These are phyloP conservation scores for Otis tarda DNA, from an alignment of 2,113 vertebrate genomes.

Conservation along the genomic window DNA sequence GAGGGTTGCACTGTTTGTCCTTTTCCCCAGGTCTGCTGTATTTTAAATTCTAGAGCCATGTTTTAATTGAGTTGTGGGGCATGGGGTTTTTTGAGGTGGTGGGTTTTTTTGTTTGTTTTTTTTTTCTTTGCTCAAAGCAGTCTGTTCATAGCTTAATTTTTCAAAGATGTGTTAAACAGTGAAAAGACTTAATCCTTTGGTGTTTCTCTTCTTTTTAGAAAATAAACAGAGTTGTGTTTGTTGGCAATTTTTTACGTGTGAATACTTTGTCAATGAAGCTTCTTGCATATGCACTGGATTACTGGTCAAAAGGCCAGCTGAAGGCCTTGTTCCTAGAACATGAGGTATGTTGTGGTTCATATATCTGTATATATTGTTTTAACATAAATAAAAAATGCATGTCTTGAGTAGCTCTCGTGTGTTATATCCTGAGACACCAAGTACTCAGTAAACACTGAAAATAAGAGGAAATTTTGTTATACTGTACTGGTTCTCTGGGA, in stretches of 20 bases:
- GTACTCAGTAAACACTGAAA: not conserved
- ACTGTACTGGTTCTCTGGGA: not conserved
- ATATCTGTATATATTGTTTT: not conserved
- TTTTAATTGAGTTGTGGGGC: not conserved
- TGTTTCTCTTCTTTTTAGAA: conserved; percentile 71
- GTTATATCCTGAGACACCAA: not conserved
- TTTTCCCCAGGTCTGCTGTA: not conserved
- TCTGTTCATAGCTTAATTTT: not conserved
- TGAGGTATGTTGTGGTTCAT: conserved; percentile 71
- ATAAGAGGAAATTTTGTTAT: not conserved
- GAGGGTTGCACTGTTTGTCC: not conserved
- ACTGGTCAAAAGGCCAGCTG: conserved; percentile 85
- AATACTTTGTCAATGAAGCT: conserved; percentile 99
- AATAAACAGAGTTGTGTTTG: conserved; percentile 89
- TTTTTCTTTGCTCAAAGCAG: not conserved
- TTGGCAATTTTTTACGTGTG: conserved; percentile 95
- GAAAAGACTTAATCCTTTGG: conserved; percentile 2
- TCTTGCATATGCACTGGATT: conserved; percentile 87
- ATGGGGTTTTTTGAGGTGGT: not conserved
- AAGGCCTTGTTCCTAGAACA: conserved; percentile 86
- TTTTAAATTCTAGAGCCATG: not conserved
- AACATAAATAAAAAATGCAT: not conserved
- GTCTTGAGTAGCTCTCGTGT: not conserved
- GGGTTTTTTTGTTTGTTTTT: no score
- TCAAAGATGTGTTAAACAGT: not conserved